These are phyloP conservation scores for Pleuronectes platessa DNA, from an alignment of 2,113 vertebrate genomes.

Conservation along the genomic window DNA sequence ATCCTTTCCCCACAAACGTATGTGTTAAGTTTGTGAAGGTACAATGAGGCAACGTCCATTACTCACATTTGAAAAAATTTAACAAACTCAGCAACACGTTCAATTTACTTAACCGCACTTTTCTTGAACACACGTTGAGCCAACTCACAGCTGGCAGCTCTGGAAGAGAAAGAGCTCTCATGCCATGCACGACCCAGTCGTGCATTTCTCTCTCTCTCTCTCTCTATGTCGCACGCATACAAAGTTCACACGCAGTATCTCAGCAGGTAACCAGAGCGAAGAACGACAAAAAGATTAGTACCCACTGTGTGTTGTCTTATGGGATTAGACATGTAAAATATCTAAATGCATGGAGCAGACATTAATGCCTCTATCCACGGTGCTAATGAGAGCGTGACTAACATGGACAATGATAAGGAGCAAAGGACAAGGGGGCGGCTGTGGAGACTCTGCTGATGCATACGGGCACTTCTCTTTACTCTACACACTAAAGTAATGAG, in stretches of 20 bases:
- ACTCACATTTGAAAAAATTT: background rate
- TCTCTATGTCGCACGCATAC: conserved; percentile 33
- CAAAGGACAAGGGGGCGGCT: conserved; percentile 14
- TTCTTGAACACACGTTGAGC: conserved; percentile 8
- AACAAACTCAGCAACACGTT: conserved; percentile 15
- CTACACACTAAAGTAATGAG: background rate
- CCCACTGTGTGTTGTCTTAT: conserved; percentile 60
- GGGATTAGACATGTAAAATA: conserved; percentile 56
- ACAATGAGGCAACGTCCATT: background rate
- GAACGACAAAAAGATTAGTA: conserved; percentile 59
- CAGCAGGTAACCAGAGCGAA: conserved; percentile 54
- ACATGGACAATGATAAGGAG: conserved; percentile 31
- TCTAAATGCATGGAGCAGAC: conserved; percentile 59
- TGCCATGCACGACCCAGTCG: background rate
- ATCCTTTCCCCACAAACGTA: background rate
- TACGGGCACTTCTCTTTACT: background rate
- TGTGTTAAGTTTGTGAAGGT: background rate
- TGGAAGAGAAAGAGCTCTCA: conserved; percentile 13
- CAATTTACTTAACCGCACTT: conserved; percentile 3
- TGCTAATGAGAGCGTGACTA: conserved; percentile 58
- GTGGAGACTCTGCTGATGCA: background rate
- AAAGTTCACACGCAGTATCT: conserved; percentile 34
- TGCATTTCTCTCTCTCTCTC: background rate
- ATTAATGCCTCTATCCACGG: conserved; percentile 37
- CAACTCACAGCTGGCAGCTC: conserved; percentile 26